Evolutionary conservation across 1,140 invertebrate species (phyloP).

Genomic region (Solenopsis invicta): DNA sequence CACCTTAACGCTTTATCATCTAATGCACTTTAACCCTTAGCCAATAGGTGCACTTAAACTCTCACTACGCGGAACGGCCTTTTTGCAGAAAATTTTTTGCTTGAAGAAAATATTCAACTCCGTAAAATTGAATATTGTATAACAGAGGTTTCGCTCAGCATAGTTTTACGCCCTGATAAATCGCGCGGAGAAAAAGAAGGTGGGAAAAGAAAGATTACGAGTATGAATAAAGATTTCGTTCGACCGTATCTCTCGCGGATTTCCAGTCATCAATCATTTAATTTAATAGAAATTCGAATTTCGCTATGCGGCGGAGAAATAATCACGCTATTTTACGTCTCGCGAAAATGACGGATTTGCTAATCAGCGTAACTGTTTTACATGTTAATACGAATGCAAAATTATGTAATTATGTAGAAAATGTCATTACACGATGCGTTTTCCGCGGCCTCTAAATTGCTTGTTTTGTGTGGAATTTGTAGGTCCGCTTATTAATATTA

Average conservation of each 20-base stretch:
- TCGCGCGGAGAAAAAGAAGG: too few relatives aligned
- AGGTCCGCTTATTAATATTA: not conserved
- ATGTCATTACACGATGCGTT: constrained; percentile 29
- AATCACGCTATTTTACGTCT: not conserved
- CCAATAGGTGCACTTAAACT: constrained; percentile 13
- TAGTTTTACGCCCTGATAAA: not conserved
- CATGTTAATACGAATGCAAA: constrained; percentile 25
- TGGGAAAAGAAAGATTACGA: not conserved
- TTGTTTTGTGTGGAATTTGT: constrained; percentile 12
- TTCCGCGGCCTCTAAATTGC: not conserved
- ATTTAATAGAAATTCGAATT: constrained; percentile 27
- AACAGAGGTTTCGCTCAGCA: not conserved
- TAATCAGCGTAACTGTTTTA: not conserved
- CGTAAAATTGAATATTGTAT: constrained; percentile 26
- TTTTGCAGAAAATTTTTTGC: constrained; percentile 11
- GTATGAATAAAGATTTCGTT: constrained; percentile 21
- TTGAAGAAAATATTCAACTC: not conserved
- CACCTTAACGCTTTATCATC: constrained; percentile 10
- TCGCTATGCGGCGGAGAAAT: not conserved
- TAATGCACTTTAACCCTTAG: constrained; percentile 27
- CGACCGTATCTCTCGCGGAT: not conserved
- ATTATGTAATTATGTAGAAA: constrained; percentile 39
- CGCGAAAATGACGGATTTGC: not conserved
- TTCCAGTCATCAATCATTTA: not conserved
- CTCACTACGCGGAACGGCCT: not conserved